A percentile compares a stretch with the other conserved stretches of the same genome.
These are phyloP conservation scores for Gobionotothen gibberifrons DNA, from an alignment of 2,797 vertebrate genomes.

Conservation along the genomic window DNA sequence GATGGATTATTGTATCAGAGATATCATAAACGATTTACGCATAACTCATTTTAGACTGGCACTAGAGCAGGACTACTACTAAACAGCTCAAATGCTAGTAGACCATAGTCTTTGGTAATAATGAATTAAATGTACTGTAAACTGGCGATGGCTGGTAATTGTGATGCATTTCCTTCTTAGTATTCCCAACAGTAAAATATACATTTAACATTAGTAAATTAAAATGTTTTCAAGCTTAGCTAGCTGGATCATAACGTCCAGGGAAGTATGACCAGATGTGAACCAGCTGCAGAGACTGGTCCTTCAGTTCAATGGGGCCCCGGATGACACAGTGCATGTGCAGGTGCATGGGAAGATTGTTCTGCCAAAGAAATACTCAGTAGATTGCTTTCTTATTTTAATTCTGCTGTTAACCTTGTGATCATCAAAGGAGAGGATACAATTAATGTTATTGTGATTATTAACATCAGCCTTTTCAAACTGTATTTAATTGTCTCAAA, in stretches of 20 bases:
- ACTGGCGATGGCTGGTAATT: background rate
- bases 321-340: constrained; percentile 4
- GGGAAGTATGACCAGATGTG: background rate
- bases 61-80: constrained; percentile 2
- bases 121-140: constrained; percentile 7
- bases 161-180: constrained; percentile 6
- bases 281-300: constrained; percentile 1
- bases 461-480: background rate
- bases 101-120: background rate
- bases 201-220: too few species aligned
- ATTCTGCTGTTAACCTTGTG: constrained; percentile 14
- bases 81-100: constrained; percentile 15
- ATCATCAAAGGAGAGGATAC: background rate
- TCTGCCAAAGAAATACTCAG: background rate
- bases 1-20: constrained; percentile 5
- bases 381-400: constrained; percentile 1
- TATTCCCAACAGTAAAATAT: constrained; percentile 15
- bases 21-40: constrained; percentile 17
- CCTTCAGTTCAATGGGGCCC: constrained; percentile 42
- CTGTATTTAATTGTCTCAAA: constrained; percentile 3
- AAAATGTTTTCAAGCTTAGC: background rate
- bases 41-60: background rate
- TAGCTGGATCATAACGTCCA: constrained; percentile 14
- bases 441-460: constrained; percentile 2
- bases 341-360: background rate